Conservation (phyloP, 2,888 invertebrate genomes). For the Oeneis ivallda region DNA sequence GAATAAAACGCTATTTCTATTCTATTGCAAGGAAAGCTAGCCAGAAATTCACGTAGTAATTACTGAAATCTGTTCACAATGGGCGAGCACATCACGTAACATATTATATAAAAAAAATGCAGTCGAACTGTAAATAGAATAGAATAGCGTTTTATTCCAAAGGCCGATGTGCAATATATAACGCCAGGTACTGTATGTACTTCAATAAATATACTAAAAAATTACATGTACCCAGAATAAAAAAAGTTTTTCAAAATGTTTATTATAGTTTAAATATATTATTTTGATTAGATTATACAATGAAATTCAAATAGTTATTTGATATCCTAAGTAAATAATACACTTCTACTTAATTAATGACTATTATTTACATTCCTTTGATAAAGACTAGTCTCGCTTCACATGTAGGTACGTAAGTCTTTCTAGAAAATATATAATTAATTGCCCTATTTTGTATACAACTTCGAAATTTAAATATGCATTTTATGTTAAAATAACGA, state of each 20-base stretch:
- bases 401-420: constrained; percentile 21
- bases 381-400: constrained; percentile 70
- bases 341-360: constrained; percentile 75
- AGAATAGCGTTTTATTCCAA: no score
- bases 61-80: no score
- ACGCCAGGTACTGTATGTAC: no score
- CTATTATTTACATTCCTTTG: constrained; percentile 77
- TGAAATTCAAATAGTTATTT: constrained; percentile 58
- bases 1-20: no score
- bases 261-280: constrained; percentile 3
- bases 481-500: no score
- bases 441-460: neutral
- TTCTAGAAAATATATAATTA: constrained; percentile 2
- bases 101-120: no score
- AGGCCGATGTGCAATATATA: no score
- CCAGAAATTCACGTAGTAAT: no score
- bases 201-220: neutral
- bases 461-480: no score
- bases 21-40: no score
- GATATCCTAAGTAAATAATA: constrained; percentile 66
- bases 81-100: no score
- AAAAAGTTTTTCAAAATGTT: neutral
- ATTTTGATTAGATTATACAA: constrained; percentile 41
- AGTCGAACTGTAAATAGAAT: no score
- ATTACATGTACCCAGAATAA: neutral